Evolutionary conservation across 2,797 vertebrate species (phyloP), one percentile per base, ranked within the genome.

Genomic region (Alectoris magna): DNA sequence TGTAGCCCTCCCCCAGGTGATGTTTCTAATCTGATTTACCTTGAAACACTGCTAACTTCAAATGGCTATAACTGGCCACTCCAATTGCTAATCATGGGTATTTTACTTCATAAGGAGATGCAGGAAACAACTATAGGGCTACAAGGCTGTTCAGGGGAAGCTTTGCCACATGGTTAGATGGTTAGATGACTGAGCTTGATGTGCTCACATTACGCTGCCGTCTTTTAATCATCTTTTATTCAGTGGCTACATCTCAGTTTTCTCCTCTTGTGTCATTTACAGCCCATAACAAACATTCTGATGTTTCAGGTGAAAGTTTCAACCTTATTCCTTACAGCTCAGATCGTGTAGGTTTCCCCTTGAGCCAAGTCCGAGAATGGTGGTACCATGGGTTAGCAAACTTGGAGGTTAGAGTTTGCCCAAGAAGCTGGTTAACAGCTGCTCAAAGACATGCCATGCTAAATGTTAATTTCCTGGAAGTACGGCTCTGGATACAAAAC

Each of bases 271-370:
- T 29, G 60, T 15, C 22, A 23, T 60, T 74, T 74, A 69, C 43
- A 91, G 49, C 43, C 46, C 36, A 3, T 75, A 73, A 11, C n/a
- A 63, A n/a, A 41, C 59, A 85, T 7, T 11, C 22, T 44, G 38
- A 7, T 34, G 14, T 21, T 60, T 21, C 36, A 59, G 39, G 36
- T 6, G 27, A 3, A 24, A 11, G 31, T n/a, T 84, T 55, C 71
- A 41, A 7, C 16, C 19, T 75, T 34, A 0, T 18, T 72, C 10
- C 6, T 38, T 24, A 26, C 31, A 67, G 51, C 27, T 85, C 74
- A 48, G 56, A 4, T 39, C 0, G 0, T 19, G 11, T 51, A 64
- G 76, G 10, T 23, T 34, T 17, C 0, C 21, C 49, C 27, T 75
- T 8, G 14, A 70, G 15, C 21, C 36, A 53, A 59, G 68, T 6